Base-by-base conservation (phyloP, 2,797 vertebrate genomes). In the Sebastes nivosus region DNA sequence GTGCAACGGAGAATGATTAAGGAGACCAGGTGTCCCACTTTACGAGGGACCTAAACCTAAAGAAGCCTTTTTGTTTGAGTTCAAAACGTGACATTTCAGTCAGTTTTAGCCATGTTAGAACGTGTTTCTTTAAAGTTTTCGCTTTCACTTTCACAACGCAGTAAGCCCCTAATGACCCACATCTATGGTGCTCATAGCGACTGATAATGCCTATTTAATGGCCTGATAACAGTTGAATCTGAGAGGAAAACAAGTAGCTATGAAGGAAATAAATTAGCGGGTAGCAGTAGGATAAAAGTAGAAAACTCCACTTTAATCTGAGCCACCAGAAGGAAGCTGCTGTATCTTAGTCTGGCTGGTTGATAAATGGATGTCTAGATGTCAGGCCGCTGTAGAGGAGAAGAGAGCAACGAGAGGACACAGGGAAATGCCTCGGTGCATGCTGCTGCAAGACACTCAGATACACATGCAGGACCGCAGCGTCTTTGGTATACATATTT, bases 311-410 rank as follows among this genome's bases (percentile, higher is more conserved):
- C 67, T 74, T 74, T 5, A 80, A 25, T 72, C 75, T 30, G 54
- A 80, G 52, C 30, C 36, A 29, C 4, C 5, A 13, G n/a, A 34
- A 60, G 7, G 38, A 73, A 73, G 55, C 76, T 77, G 69, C 52
- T 66, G 34, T 54, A 20, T 32, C 42, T 0, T 27, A 18, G 25
- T 57, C 27, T 77, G 69, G 22, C 12, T 57, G 58, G 20, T 14
- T 86, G 70, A 85, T 85, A 63, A 80, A 79, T 68, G 20, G 24
- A 70, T 8, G 65, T 73, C 8, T 70, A 13, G 69, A 75, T 68
- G 79, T 81, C 75, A 82, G 69, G n/a, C 68, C 29, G 69, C 34
- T 60, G 68, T 32, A 32, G 57, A 67, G 52, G 36, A 78, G 52
- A 58, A 20, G 30, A 70, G 46, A 79, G 81, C 73, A 77, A 75